These are phyloP conservation scores for Mesorhabditis belari DNA, from an alignment of 2,888 invertebrate genomes.

Conservation along the genomic window DNA sequence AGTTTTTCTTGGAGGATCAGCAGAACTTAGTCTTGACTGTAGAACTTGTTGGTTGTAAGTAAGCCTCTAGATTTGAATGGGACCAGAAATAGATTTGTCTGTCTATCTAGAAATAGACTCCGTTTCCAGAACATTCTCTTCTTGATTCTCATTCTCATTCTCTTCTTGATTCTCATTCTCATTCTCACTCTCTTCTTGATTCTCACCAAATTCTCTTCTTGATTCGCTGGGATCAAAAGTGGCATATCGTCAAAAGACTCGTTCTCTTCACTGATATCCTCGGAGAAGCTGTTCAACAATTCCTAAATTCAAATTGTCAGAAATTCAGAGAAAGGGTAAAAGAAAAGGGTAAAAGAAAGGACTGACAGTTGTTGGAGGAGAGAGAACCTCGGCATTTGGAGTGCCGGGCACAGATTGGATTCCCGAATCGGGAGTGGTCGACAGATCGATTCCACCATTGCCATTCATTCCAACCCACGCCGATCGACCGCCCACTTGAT, in stretches of 20 bases:
- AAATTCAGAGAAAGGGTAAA: neutral
- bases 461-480: too few relatives aligned
- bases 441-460: slow-evolving; percentile 15
- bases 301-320: neutral
- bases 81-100: too few relatives aligned
- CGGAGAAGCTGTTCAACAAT: slow-evolving; percentile 2
- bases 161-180: too few relatives aligned
- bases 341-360: neutral
- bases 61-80: too few relatives aligned
- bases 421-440: slow-evolving; percentile 50
- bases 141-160: too few relatives aligned
- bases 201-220: slow-evolving; percentile 7
- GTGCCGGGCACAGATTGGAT: slow-evolving; percentile 48
- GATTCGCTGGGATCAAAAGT: slow-evolving; percentile 11
- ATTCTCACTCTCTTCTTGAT: too few relatives aligned
- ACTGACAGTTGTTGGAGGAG: neutral
- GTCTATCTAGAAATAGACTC: too few relatives aligned
- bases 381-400: slow-evolving; percentile 14
- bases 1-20: too few relatives aligned
- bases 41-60: too few relatives aligned
- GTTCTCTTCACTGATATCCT: slow-evolving; percentile 1
- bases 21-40: too few relatives aligned
- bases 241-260: slow-evolving; percentile 33
- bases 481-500: too few relatives aligned
- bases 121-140: too few relatives aligned